Base-by-base conservation (phyloP, 2,113 vertebrate species). In the Cyanoliseus patagonus region DNA sequence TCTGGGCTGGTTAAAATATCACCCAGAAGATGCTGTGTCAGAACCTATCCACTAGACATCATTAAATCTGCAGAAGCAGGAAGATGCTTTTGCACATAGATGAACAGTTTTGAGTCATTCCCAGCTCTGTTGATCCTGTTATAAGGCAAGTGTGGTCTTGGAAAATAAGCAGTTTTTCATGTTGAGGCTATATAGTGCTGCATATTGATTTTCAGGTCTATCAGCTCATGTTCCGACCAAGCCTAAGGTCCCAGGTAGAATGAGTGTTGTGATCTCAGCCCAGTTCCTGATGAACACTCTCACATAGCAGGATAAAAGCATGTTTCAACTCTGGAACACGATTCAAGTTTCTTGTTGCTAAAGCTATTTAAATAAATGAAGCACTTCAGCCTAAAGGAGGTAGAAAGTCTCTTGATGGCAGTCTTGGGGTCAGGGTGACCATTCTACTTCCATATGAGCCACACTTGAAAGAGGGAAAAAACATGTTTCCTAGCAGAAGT, bases 11-110 rank as follows among this genome's bases (percentile, higher is more conserved):
- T 61, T 90, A 31, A 91, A 88, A n/a, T 79, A 77, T 93, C 55
- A 49, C 55, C 61, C 59, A 63, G 62, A 85, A 94, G 68, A 59
- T 86, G 82, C 79, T 83, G 82, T 95, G 82, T 88, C 95, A 95
- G 85, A 90, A 67, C 57, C 67, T 91, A 81, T 74, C 92, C 73
- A 63, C 77, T 42, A 42, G 75, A 63, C 53, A 74, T 57, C 85
- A 74, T 73, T 88, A 77, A 70, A 77, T 20, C 75, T 42, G 49
- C 49, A 39, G 59, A 20, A 70, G 47, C n/a, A 42, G 53, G 70
- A 39, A 63, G 76, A 30, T 55, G 83, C 41, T 86, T 61, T 84
- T 42, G 75, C 67, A 28, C 41, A 1, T 20, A 39, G 46, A 25
- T 67, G 72, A 63, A 3, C 39, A 16, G 79, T 55, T 63, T 59